phyloP scores from a whole-genome alignment of 2,888 invertebrate genomes.

The Masnerella sp. region DNA sequence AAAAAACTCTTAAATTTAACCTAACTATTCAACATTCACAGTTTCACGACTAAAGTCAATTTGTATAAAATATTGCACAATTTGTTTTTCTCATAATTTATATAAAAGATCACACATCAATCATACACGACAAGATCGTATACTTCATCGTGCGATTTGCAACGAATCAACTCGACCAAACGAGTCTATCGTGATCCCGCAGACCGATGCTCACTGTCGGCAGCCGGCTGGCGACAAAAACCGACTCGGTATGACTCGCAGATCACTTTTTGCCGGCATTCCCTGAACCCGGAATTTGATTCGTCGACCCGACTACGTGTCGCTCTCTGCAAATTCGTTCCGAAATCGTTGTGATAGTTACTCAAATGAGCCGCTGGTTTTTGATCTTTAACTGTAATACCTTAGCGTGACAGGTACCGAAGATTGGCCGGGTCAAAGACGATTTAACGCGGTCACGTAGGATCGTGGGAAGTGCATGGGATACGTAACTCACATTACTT shows the following conservation, averaged over 20 bases:
- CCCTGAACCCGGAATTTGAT: slow-evolving; percentile 55
- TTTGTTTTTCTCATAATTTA: too few species aligned
- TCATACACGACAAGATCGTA: background rate
- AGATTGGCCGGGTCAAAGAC: slow-evolving; percentile 31
- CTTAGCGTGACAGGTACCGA: slow-evolving; percentile 50
- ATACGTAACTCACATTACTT: slow-evolving; percentile 19
- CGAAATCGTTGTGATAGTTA: slow-evolving; percentile 62
- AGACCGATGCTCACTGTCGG: slow-evolving; percentile 15
- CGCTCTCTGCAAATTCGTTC: slow-evolving; percentile 65
- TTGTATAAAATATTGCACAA: too few species aligned
- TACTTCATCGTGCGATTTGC: background rate
- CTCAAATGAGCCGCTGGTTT: slow-evolving; percentile 58
- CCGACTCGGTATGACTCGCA: slow-evolving; percentile 43
- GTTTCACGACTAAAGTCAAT: too few species aligned
- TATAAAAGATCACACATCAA: too few species aligned
- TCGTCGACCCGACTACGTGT: slow-evolving; percentile 53
- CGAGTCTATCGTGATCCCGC: slow-evolving; percentile 19
- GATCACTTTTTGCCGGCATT: slow-evolving; percentile 47
- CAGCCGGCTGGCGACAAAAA: slow-evolving; percentile 12
- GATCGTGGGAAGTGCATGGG: slow-evolving; percentile 56
- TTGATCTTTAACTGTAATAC: slow-evolving; percentile 57
- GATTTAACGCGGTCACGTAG: slow-evolving; percentile 47
- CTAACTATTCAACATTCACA: too few species aligned
- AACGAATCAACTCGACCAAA: slow-evolving; percentile 20
- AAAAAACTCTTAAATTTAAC: too few species aligned